Percentiles rank a stretch among this genome's conserved stretches.
Conservation (phyloP, 2,888 invertebrate genomes). For the Rhagium mordax region DNA sequence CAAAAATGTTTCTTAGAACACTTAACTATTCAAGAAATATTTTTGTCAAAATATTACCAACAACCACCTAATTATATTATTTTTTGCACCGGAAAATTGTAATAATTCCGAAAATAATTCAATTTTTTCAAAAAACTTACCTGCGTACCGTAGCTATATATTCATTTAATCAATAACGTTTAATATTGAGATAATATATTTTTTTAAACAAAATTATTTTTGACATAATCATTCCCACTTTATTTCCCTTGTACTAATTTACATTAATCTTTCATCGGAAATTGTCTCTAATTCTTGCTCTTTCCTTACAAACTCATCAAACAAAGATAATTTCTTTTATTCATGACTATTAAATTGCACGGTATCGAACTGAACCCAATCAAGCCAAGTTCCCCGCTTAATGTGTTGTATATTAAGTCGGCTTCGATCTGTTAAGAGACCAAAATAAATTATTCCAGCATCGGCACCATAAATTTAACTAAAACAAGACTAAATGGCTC, state of each 20-base stretch:
- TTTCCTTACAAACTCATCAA: conserved; percentile 28
- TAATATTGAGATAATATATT: neutral
- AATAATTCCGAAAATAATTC: too few relatives aligned
- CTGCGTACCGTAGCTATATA: too few relatives aligned
- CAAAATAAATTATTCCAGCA: conserved; percentile 28
- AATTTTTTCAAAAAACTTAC: too few relatives aligned
- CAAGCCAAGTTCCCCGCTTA: conserved; percentile 23
- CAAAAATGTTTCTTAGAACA: too few relatives aligned
- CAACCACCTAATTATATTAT: too few relatives aligned
- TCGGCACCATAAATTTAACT: conserved; percentile 25
- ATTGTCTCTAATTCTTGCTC: conserved; percentile 29
- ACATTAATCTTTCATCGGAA: conserved; percentile 22
- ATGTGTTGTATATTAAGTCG: conserved; percentile 39
- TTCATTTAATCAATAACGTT: too few relatives aligned
- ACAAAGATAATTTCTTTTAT: conserved; percentile 39
- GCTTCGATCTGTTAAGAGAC: conserved; percentile 33
- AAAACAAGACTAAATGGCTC: conserved; percentile 30
- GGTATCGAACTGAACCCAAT: conserved; percentile 33
- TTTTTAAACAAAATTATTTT: neutral
- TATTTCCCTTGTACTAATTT: conserved; percentile 12
- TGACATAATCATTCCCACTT: neutral
- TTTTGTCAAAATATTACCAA: too few relatives aligned
- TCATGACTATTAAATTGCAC: conserved; percentile 33
- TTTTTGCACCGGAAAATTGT: too few relatives aligned
- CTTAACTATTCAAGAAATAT: too few relatives aligned